A percentile compares a stretch with the other conserved stretches of the same genome.
Conservation (phyloP, 2,113 vertebrate species). For the Tachuris rubrigastra region DNA sequence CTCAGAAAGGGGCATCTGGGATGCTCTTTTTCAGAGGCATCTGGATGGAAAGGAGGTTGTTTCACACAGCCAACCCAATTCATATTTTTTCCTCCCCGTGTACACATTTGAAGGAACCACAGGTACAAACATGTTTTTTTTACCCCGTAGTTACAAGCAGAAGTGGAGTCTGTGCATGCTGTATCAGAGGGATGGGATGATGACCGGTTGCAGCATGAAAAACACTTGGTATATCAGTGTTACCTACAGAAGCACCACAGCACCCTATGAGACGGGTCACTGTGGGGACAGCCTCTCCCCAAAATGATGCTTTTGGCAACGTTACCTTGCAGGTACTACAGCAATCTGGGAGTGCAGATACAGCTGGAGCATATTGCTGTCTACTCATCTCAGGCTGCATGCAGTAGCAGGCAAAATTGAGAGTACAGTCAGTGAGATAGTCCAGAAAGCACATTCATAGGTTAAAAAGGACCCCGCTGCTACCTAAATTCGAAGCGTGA, state of each 20-base stretch:
- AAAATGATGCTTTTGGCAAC: not conserved
- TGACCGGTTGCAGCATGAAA: not conserved
- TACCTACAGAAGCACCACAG: slow-evolving; percentile 16
- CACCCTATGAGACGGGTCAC: not conserved
- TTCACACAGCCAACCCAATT: not conserved
- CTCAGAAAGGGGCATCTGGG: not conserved
- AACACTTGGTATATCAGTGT: slow-evolving; percentile 3
- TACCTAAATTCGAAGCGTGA: slow-evolving; percentile 41
- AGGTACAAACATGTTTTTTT: not conserved
- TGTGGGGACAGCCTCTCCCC: not conserved
- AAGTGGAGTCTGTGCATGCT: slow-evolving; percentile 18
- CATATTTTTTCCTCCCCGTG: accelerated
- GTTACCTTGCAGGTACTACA: slow-evolving; percentile 13
- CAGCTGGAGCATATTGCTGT: slow-evolving; percentile 16
- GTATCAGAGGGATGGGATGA: not conserved
- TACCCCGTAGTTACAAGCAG: not conserved
- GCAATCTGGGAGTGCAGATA: slow-evolving; percentile 48
- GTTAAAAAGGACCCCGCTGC: slow-evolving; percentile 18
- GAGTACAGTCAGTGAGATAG: slow-evolving; percentile 40
- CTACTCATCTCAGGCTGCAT: slow-evolving; percentile 59
- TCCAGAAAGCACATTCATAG: slow-evolving; percentile 50
- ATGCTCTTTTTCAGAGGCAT: not conserved
- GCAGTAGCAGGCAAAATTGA: slow-evolving; percentile 63
- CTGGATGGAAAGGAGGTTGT: not conserved
- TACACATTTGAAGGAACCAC: not conserved